Base-by-base conservation (phyloP, 2,888 invertebrate species). In the Polydrusus tereticollis region DNA sequence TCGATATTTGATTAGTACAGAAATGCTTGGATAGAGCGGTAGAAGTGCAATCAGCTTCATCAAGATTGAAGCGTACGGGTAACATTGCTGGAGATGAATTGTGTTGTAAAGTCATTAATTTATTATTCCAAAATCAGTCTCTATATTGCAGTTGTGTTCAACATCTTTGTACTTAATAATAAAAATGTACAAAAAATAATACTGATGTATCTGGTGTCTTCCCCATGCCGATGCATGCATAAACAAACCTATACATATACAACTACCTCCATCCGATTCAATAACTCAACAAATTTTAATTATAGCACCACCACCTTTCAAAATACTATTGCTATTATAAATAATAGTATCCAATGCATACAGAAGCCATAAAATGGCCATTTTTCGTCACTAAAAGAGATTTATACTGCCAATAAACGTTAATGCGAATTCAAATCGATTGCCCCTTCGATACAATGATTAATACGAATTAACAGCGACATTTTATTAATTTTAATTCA, bases 401-500 rank as follows among this genome's bases (percentile, higher is more conserved):
- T 69, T 69, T 69, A 62, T 58, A 47, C 7, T 7, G 45, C 41
- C 57, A 69, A 69, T 69, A 63, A 69, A 63, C 41, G 55, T 58
- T 63, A 69, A 69, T 69, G 36, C 45, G 55, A 55, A 45, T 29
- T 68, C 50, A 52, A 52, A 41, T 47, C 62, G 62, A 62, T 47
- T 45, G 62, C 62, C n/a, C 26, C 33, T 4, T 47, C 45, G 33
- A 33, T 63, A 55, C 57, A 62, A 63, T 45, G 69, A 62, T 63
- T 29, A 41, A 33, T 23, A 23, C 63, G 63, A 43, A 63, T 69
- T 63, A 69, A 69, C 50, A 63, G 47, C 63, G 69, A 69, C 69
- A 69, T 69, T 69, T 69, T 69, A 63, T 63, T 69, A 69, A 69
- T 69, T 69, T 69, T 69, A 69, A 69, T 69, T 63, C 57, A 63